Percentiles rank a stretch among this genome's conserved stretches.
phyloP scores from a whole-genome alignment of 2,113 vertebrate species.

The Mastomys coucha region DNA sequence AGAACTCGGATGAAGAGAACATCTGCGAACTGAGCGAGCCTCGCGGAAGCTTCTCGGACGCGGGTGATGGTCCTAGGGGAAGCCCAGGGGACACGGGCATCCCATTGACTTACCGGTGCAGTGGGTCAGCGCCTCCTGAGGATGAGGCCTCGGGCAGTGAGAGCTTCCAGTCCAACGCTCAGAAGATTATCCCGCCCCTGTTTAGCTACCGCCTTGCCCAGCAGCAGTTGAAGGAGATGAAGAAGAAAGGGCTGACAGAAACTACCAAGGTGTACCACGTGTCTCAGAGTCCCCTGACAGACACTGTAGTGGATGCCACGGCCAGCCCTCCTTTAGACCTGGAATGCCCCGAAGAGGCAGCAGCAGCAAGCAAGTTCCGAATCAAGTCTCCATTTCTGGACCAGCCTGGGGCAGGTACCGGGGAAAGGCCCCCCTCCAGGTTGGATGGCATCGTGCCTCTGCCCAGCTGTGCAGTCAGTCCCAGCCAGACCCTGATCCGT shows the following conservation, averaged over 20 bases:
- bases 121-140: slow-evolving; percentile 83
- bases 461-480: slow-evolving; percentile 77
- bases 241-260: slow-evolving; percentile 95
- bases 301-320: slow-evolving; percentile 90
- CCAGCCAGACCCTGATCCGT: slow-evolving; percentile 84
- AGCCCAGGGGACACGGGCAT: slow-evolving; percentile 76
- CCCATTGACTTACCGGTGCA: slow-evolving; percentile 86
- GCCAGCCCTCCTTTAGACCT: slow-evolving; percentile 79
- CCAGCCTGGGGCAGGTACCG: slow-evolving; percentile 48
- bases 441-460: slow-evolving; percentile 81
- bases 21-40: slow-evolving; percentile 92
- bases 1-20: slow-evolving; percentile 94
- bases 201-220: slow-evolving; percentile 98
- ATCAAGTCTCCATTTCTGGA: slow-evolving; percentile 91
- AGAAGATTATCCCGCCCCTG: slow-evolving; percentile 95
- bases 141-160: slow-evolving; percentile 85
- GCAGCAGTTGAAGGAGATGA: slow-evolving; percentile 98
- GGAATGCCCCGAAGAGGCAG: slow-evolving; percentile 87
- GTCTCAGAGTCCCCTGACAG: slow-evolving; percentile 94
- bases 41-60: slow-evolving; percentile 92
- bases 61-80: slow-evolving; percentile 79
- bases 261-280: slow-evolving; percentile 96
- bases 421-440: slow-evolving; percentile 87
- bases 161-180: slow-evolving; percentile 90
- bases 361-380: slow-evolving; percentile 84